A percentile compares a stretch with the other conserved stretches of the same genome.
Evolutionary conservation across 2,888 invertebrate genomes (phyloP).

Genomic region (Eudasyphora cyanicolor): DNA sequence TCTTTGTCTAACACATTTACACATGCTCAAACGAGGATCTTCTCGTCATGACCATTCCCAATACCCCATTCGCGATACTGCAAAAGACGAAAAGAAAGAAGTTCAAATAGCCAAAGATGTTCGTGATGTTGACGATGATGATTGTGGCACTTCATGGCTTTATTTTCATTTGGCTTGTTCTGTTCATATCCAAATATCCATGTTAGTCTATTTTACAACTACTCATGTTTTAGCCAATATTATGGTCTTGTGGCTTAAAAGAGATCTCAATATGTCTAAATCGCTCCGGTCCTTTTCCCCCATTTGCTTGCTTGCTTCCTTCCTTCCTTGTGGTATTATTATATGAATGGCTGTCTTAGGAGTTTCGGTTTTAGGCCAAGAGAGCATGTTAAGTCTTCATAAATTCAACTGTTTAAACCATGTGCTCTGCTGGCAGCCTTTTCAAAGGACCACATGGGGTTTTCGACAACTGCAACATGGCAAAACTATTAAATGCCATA

Average conservation of each 20-base stretch:
- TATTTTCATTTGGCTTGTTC: conserved; percentile 4
- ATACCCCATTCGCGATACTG: not conserved
- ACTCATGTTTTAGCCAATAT: conserved; percentile 61
- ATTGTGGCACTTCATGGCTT: conserved; percentile 20
- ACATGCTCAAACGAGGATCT: conserved; percentile 38
- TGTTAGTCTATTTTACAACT: conserved; percentile 61
- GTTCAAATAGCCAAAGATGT: not conserved
- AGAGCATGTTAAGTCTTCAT: conserved; percentile 62
- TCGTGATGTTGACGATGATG: not conserved
- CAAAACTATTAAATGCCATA: conserved; percentile 27
- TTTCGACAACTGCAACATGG: conserved; percentile 25
- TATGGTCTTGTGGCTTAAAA: conserved; percentile 29
- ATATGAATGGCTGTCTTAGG: conserved; percentile 1
- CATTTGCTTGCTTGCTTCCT: not conserved
- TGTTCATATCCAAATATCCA: too few relatives aligned
- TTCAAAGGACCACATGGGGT: conserved; percentile 58
- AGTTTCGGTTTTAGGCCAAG: conserved; percentile 3
- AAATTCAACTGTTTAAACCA: conserved; percentile 62
- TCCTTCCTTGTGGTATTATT: too few relatives aligned
- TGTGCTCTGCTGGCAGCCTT: conserved; percentile 63
- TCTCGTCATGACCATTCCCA: not conserved
- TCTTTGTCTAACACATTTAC: conserved; percentile 49
- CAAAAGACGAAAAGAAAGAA: not conserved
- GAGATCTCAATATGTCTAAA: conserved; percentile 39
- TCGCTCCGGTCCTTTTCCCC: not conserved